Evolutionary conservation across 2,797 vertebrate genomes (phyloP), one percentile per base, ranked within the genome.

Genomic region (Melanotaenia boesemani): DNA sequence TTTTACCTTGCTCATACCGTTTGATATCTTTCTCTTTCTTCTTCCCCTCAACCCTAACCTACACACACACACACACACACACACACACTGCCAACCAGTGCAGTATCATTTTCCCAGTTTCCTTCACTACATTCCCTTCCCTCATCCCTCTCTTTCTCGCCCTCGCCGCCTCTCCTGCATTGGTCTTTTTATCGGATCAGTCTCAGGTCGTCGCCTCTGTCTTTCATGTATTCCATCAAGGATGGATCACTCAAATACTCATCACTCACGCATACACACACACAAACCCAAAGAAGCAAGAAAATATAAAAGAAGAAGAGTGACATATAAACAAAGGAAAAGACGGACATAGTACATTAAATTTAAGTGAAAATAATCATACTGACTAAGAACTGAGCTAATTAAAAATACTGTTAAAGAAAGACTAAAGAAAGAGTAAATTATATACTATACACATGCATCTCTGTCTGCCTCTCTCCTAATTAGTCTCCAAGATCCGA

Each of bases 151-250:
- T 83, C 78, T 79, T 82, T 86, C 77, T 83, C 86, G 81, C 85
- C 76, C 88, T 86, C 85, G 80, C 81, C 68, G 62, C 55, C 73
- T 88, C 84, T 88, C 81, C 85, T 77, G 78, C 67, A 85, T 82
- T 91, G 89, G 90, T 92, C 86, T 93, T 93, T 94, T 94, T 92
- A 93, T 95, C 92, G 82, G 93, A 94, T 95, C 92, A 94, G 94
- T 94, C 91, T 94, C 93, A 95, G 91, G 87, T 94, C 90, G 85
- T 91, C 89, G 91, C 92, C 84, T 93, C 87, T 94, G 90, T 93
- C 91, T 92, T 91, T 94, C 91, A 88, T 92, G 87, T 94, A 86
- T 92, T 92, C 91, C 81, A 91, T 93, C 93, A 94, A 90, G 91
- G 90, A 87, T 92, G 80, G 75, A 89, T 88, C 84, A 79, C 80